Evolutionary conservation across 92 coral and sea anemone species (phyloP), one percentile per base, ranked within the genome.

Genomic region (Muricea muricata): DNA sequence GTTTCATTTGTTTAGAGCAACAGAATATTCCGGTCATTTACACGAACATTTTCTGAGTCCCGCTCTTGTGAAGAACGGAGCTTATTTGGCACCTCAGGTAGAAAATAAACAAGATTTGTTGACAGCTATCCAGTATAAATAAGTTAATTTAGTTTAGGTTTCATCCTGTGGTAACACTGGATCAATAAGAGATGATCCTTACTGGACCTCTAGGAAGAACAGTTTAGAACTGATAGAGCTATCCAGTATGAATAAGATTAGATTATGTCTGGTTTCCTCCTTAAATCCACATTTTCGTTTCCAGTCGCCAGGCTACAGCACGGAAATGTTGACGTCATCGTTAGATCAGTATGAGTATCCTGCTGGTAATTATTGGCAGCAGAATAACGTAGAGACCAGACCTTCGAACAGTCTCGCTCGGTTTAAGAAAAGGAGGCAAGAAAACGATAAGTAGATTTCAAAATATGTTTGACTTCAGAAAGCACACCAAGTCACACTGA

Each of bases 41-140:
- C 98, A 95, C 69, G 98, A 95, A 42, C 98, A 95, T 81, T 95
- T 95, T 68, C 78, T 95, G n/a, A 70, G 84, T 81, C 98, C 98
- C 15, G 92, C 79, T 9, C 65, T 63, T 5, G 86, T 87, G 11
- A 87, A 83, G 40, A 87, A 93, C 66, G 98, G 98, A 13, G 86
- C 92, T 6, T 95, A 95, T 76, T 57, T 78, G 21, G 91, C 92
- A 20, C 97, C 98, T 7, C 74, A 83, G 98, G 98, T 95, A 63
- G 21, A 21, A 63, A 25, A 54, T 17, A 17, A 54, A n/a, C n/a
- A n/a, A n/a, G n/a, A n/a, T n/a, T n/a, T n/a, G n/a, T n/a, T n/a
- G n/a, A n/a, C n/a, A n/a, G 25, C 20, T 1, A 54, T 17, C 23
- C 0, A 23, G 24, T 15, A 4, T 54, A 50, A 23, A 2, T 0